Percentiles rank a stretch among this genome's conserved stretches.
Evolutionary conservation across 2,113 vertebrate genomes (phyloP).

Genomic region (Heterotilapia buettikoferi): DNA sequence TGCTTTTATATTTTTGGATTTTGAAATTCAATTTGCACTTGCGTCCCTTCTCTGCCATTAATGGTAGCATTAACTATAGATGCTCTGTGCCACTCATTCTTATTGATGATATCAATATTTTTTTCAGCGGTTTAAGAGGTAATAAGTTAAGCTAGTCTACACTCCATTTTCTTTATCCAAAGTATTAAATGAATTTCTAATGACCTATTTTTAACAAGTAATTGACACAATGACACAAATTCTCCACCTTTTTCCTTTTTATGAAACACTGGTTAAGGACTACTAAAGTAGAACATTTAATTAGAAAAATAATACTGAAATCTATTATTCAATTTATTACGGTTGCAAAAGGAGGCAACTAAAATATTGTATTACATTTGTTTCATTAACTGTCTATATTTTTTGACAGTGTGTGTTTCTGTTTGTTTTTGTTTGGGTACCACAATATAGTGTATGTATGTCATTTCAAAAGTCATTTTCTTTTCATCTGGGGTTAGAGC

Average conservation of each 20-base stretch:
- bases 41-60: not conserved
- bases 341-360: not conserved
- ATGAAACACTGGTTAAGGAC: not conserved
- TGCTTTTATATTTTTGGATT: not conserved
- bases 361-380: not conserved
- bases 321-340: not conserved
- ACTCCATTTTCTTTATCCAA: not conserved
- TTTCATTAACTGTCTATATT: not conserved
- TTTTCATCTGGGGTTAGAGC: constrained; percentile 58
- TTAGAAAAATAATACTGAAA: not conserved
- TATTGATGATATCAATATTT: not conserved
- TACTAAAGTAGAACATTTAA: not conserved
- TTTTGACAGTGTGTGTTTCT: not conserved
- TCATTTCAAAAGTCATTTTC: constrained; percentile 42
- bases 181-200: constrained; percentile 12
- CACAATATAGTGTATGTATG: not conserved
- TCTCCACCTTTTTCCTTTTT: not conserved
- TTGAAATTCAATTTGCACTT: not conserved
- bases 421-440: not conserved
- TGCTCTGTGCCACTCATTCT: not conserved
- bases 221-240: not conserved
- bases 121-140: not conserved
- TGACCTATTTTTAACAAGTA: constrained; percentile 20
- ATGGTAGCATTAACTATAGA: not conserved
- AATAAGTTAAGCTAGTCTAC: constrained; percentile 12